Evolutionary conservation across 2,888 invertebrate genomes (phyloP).

Genomic region (Trilocha varians): DNA sequence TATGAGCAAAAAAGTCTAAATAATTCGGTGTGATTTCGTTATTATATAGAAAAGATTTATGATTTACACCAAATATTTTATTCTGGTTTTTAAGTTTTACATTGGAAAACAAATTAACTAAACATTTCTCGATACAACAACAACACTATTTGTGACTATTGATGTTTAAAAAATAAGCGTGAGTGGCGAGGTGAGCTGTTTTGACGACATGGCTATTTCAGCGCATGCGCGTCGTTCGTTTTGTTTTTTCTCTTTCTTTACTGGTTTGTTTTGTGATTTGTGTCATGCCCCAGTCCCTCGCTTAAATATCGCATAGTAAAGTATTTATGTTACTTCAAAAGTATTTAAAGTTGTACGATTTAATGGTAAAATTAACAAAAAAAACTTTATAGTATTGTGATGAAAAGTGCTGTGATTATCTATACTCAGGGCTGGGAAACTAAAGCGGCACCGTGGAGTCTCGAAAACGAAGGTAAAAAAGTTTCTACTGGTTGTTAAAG

Average conservation of each 20-base stretch:
- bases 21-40: no score
- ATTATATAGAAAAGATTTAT: no score
- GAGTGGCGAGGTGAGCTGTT: conserved; percentile 26
- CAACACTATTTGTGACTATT: conserved; percentile 15
- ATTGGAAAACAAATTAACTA: background rate
- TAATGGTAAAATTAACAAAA: conserved; percentile 54
- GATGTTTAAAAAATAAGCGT: conserved; percentile 25
- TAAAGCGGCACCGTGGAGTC: conserved; percentile 75
- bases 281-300: conserved; percentile 61
- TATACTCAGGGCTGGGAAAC: conserved; percentile 68
- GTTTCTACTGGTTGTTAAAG: conserved; percentile 46
- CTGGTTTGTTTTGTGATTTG: conserved; percentile 68
- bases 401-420: conserved; percentile 72
- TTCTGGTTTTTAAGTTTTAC: background rate
- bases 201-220: conserved; percentile 43
- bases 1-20: no score
- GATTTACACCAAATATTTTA: background rate
- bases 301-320: conserved; percentile 53
- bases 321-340: conserved; percentile 51
- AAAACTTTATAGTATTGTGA: conserved; percentile 64
- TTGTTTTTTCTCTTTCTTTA: conserved; percentile 55
- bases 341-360: conserved; percentile 40
- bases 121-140: background rate
- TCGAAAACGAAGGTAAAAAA: conserved; percentile 73
- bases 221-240: conserved; percentile 61